A percentile compares a stretch with the other conserved stretches of the same genome.
Conservation (phyloP, 2,797 vertebrate species). For the Neomorphus geoffroyi region DNA sequence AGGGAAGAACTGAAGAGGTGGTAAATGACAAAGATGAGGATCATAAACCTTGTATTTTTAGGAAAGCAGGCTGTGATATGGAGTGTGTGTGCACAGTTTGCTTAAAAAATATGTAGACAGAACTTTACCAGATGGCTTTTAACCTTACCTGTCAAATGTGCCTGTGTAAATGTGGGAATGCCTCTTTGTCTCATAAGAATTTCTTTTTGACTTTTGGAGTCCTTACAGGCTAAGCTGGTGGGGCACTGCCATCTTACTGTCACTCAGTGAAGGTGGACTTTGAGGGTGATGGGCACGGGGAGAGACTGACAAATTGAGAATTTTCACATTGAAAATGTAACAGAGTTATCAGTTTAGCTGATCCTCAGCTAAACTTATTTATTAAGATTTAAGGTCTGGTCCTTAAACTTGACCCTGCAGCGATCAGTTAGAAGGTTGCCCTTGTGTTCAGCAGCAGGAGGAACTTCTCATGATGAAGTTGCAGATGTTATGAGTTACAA, state of each 20-base stretch:
- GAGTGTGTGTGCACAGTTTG: background rate
- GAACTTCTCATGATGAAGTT: background rate
- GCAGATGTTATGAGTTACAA: background rate
- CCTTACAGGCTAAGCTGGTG: background rate
- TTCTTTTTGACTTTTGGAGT: background rate
- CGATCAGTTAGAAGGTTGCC: background rate
- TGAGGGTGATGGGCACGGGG: rapidly evolving
- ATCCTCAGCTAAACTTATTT: background rate
- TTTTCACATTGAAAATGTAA: background rate
- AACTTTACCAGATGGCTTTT: background rate
- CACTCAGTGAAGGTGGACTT: background rate
- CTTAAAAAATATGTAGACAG: background rate
- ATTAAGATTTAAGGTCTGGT: background rate
- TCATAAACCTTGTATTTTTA: background rate
- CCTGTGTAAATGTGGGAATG: background rate
- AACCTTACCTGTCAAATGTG: background rate
- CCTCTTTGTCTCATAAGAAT: background rate
- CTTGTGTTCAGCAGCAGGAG: background rate
- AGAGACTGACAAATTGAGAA: background rate
- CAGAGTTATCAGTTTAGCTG: background rate
- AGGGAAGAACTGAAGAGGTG: background rate
- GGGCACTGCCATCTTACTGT: background rate
- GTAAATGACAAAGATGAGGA: background rate
- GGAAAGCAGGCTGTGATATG: background rate
- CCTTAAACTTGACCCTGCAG: background rate